Evolutionary conservation across 1,140 invertebrate species (phyloP).

Genomic region (Drosophila willistoni): DNA sequence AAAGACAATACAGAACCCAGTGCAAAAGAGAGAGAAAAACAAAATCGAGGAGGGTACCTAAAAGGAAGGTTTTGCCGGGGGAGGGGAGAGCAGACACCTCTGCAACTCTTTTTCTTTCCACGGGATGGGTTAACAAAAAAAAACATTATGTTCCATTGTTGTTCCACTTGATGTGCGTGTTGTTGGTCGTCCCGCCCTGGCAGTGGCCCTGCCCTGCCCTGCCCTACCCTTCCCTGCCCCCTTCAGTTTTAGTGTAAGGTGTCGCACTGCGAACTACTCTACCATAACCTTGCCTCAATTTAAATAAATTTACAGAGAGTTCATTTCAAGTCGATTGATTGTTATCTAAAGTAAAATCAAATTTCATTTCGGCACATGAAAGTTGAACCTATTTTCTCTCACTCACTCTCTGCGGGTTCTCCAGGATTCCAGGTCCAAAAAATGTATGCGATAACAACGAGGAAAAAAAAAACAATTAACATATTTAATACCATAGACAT

Average conservation of each 20-base stretch:
- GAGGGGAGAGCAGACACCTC: constrained; percentile 58
- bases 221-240: neutral
- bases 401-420: constrained; percentile 59
- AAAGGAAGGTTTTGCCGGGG: no score
- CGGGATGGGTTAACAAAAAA: constrained; percentile 51
- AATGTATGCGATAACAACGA: constrained; percentile 51
- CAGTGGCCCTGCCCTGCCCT: constrained; percentile 31
- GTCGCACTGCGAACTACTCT: constrained; percentile 75
- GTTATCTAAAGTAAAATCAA: constrained; percentile 76
- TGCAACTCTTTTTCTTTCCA: constrained; percentile 72
- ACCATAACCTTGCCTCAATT: constrained; percentile 70
- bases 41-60: constrained; percentile 18
- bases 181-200: constrained; percentile 70
- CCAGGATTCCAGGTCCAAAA: constrained; percentile 63
- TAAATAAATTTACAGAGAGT: constrained; percentile 70
- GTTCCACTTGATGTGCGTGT: constrained; percentile 58
- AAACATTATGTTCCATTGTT: constrained; percentile 75
- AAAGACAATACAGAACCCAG: constrained; percentile 42
- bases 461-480: constrained; percentile 56
- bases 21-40: neutral
- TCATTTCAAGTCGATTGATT: constrained; percentile 63
- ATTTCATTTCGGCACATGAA: constrained; percentile 65
- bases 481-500: constrained; percentile 71
- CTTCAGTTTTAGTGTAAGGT: constrained; percentile 61
- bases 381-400: constrained; percentile 40